Evolutionary conservation across 2,888 invertebrate genomes (phyloP).

Genomic region (Hartigia nigra): DNA sequence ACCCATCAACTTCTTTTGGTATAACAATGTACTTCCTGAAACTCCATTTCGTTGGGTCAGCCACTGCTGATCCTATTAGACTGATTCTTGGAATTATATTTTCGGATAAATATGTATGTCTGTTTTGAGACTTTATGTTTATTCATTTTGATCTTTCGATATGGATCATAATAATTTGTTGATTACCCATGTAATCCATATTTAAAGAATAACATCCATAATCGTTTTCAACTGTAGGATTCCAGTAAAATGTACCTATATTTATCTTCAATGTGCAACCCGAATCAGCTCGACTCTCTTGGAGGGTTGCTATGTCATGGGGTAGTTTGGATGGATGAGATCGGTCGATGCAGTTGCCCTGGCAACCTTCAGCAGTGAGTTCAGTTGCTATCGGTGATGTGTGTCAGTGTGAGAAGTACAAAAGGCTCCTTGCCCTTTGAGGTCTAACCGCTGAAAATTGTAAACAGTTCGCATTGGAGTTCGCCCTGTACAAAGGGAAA

Average conservation of each 20-base stretch:
- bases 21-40: neutral
- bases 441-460: neutral
- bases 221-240: neutral
- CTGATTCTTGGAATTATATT: neutral
- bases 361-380: constrained; percentile 21
- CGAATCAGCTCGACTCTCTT: neutral
- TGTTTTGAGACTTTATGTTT: neutral
- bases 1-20: neutral
- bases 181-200: neutral
- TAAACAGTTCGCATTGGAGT: neutral
- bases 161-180: neutral
- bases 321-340: constrained; percentile 17
- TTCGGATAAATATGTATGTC: neutral
- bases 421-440: constrained; percentile 15
- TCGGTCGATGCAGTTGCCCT: constrained; percentile 27
- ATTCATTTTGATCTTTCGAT: neutral
- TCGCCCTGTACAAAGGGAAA: neutral
- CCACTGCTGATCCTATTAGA: neutral
- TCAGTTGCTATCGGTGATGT: constrained; percentile 19
- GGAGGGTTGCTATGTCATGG: constrained; percentile 19
- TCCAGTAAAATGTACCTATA: neutral
- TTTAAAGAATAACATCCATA: neutral
- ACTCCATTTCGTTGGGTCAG: neutral
- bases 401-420: constrained; percentile 13
- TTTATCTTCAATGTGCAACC: neutral